A percentile compares a stretch with the other conserved stretches of the same genome.
Evolutionary conservation across 2,113 vertebrate genomes (phyloP).

Genomic region (Heterotis niloticus): DNA sequence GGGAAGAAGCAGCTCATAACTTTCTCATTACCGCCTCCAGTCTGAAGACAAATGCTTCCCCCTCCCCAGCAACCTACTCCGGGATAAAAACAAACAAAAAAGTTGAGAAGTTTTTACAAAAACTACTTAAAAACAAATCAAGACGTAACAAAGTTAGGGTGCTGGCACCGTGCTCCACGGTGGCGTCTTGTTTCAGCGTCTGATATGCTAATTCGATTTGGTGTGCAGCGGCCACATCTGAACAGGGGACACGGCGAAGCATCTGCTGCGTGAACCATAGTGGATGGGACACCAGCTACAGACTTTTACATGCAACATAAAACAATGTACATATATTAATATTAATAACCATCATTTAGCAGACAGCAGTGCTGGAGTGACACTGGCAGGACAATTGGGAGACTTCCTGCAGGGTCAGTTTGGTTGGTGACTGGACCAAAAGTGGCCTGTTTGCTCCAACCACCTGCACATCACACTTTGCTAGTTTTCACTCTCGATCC

Average conservation of each 20-base stretch:
- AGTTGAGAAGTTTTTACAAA: background rate
- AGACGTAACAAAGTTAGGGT: slow-evolving; percentile 13
- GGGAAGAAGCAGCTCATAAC: slow-evolving; percentile 2
- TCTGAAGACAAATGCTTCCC: slow-evolving; percentile 11
- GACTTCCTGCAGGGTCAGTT: no score
- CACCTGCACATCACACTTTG: no score
- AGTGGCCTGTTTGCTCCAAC: no score
- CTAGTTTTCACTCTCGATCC: no score
- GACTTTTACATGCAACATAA: no score
- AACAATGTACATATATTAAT: no score
- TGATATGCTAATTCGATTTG: background rate
- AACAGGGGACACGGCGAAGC: background rate
- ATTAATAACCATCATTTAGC: no score
- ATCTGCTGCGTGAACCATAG: background rate
- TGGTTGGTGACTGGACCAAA: no score
- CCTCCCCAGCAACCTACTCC: slow-evolving; percentile 2
- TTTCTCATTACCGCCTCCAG: slow-evolving; percentile 18
- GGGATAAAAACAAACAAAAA: background rate
- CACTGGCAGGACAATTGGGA: no score
- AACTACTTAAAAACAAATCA: slow-evolving; percentile 22
- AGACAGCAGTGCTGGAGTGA: no score
- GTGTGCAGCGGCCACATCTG: background rate
- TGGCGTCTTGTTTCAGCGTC: slow-evolving; percentile 7
- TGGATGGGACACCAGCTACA: background rate
- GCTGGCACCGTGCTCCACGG: background rate